phyloP scores from a whole-genome alignment of 2,113 vertebrate species.

The Xiphorhynchus elegans region DNA sequence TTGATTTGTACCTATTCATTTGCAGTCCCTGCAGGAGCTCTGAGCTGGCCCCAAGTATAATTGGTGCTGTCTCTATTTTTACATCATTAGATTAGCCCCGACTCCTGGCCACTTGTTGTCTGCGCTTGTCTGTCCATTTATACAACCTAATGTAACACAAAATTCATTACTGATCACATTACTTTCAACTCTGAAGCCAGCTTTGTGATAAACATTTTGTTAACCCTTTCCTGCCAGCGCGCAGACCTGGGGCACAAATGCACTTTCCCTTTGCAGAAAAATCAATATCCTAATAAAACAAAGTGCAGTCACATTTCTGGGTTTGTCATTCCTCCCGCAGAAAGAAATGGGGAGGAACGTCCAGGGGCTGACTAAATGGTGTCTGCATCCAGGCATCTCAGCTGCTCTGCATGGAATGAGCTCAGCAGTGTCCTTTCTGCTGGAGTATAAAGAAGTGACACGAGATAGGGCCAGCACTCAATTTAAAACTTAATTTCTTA shows the following conservation, averaged over 20 bases:
- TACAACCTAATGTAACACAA: slow-evolving; percentile 99
- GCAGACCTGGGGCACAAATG: slow-evolving; percentile 70
- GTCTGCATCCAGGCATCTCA: slow-evolving; percentile 67
- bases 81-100: slow-evolving; percentile 99
- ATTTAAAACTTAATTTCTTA: slow-evolving; percentile 39
- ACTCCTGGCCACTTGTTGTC: slow-evolving; percentile 97
- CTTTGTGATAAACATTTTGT: slow-evolving; percentile 88
- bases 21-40: slow-evolving; percentile 89
- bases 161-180: slow-evolving; percentile 99
- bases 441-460: slow-evolving; percentile 39
- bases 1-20: slow-evolving; percentile 94
- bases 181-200: slow-evolving; percentile 92
- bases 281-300: slow-evolving; percentile 81
- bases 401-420: slow-evolving; percentile 48
- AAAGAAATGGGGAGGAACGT: slow-evolving; percentile 65
- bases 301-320: slow-evolving; percentile 80
- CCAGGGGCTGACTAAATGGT: slow-evolving; percentile 72
- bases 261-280: slow-evolving; percentile 74
- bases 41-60: slow-evolving; percentile 92
- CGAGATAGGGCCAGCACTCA: slow-evolving; percentile 32
- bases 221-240: slow-evolving; percentile 79
- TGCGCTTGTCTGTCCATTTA: slow-evolving; percentile 91
- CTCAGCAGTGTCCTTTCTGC: slow-evolving; percentile 36
- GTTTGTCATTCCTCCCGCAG: slow-evolving; percentile 75
- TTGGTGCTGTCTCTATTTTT: slow-evolving; percentile 93